Evolutionary conservation across 2,113 vertebrate species (phyloP), one percentile per base, ranked within the genome.

Genomic region (Indri indri): DNA sequence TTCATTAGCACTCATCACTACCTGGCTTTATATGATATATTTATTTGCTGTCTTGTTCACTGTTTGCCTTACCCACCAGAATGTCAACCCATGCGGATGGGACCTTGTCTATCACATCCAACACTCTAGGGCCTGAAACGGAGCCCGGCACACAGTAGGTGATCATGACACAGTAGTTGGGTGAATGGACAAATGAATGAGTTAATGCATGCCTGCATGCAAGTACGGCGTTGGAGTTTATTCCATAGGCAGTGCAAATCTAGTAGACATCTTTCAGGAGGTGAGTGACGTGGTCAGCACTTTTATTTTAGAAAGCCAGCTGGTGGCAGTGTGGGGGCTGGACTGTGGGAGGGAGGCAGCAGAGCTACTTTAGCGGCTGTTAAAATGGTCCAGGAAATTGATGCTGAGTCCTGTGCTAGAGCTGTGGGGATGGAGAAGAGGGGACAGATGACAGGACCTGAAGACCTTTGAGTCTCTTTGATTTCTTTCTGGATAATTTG

Each of bases 291-390:
- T 97, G 97, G 97, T 97, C 97, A 98, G 94, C 84, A 65, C 73
- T 94, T 98, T 97, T 97, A 97, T 97, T 97, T 98, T 97, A 97
- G 97, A 98, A 97, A 95, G 93, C 97, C 97, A 96, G 97, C 96
- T 97, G 97, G 97, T 97, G 93, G 93, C 89, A 91, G 42, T 97
- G 93, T 92, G 97, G 97, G 96, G 95, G 96, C 97, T 45, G 88
- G 79, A 73, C 96, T 45, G 97, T 73, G 87, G 96, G 96, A 95
- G 91, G 80, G 82, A 95, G 68, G 97, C 83, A 88, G 79, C 96
- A 94, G 93, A 92, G 91, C 90, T 91, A 93, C 91, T 91, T 95
- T 65, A 96, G 70, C 91, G 73, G 93, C 89, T 96, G 91, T 97
- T 82, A 97, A 97, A 97, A 94, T 87, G 95, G 96, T 91, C 93